Evolutionary conservation across 2,888 invertebrate species (phyloP).

Genomic region (Dynastes maya): DNA sequence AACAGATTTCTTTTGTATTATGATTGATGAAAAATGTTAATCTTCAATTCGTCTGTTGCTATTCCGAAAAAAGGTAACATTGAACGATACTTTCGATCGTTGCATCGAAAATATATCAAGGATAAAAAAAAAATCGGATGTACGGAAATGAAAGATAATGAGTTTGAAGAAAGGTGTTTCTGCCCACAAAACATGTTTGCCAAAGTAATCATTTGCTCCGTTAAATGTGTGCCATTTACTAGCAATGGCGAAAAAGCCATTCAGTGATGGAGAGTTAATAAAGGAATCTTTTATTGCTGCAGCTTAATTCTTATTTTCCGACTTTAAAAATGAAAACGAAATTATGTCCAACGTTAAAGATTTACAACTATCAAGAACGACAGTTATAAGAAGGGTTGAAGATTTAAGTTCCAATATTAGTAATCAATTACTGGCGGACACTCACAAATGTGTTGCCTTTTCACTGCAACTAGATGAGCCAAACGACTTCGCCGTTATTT

Average conservation of each 20-base stretch:
- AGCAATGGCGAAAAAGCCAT: background rate
- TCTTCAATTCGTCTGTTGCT: too few relatives aligned
- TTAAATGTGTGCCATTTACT: background rate
- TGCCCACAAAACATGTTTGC: background rate
- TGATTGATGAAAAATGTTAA: background rate
- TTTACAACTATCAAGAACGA: slow-evolving; percentile 5
- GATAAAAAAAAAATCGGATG: background rate
- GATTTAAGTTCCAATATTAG: background rate
- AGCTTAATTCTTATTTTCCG: background rate
- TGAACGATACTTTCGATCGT: too few relatives aligned
- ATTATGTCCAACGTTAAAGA: background rate
- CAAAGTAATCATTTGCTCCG: background rate
- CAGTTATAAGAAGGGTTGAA: background rate
- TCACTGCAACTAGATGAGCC: background rate
- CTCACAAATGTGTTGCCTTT: background rate
- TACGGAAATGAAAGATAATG: background rate
- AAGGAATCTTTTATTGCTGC: background rate
- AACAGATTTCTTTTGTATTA: background rate
- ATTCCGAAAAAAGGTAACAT: too few relatives aligned
- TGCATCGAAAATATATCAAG: too few relatives aligned
- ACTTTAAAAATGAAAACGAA: background rate
- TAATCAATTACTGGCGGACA: background rate
- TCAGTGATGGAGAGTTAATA: background rate
- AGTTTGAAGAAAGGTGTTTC: background rate
- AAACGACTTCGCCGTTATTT: too few relatives aligned